Percentiles rank a stretch among this genome's conserved stretches.
phyloP scores from a whole-genome alignment of 2,888 invertebrate species.

The Caenorhabditis sp. region DNA sequence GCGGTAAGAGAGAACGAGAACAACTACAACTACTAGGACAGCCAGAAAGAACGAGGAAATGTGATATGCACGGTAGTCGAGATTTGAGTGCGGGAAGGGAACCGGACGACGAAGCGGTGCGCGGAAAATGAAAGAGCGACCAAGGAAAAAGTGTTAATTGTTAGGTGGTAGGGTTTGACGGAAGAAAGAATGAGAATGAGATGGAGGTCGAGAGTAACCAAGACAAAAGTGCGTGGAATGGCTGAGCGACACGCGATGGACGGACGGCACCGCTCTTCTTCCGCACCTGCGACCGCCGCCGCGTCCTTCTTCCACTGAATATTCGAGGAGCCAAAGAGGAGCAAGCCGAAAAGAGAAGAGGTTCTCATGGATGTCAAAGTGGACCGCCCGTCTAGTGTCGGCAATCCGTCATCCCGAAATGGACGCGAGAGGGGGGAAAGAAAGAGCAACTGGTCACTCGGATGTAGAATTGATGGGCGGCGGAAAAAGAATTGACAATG shows the following conservation, averaged over 20 bases:
- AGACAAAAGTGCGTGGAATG: constrained; percentile 55
- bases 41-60: constrained; percentile 12
- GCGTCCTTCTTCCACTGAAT: constrained; percentile 27
- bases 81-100: constrained; percentile 12
- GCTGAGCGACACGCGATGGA: constrained; percentile 50
- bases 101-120: not conserved
- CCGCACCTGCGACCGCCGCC: constrained; percentile 35
- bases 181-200: too few species aligned
- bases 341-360: constrained; percentile 2
- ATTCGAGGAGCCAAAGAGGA: constrained; percentile 7
- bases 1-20: not conserved
- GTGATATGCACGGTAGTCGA: constrained; percentile 48
- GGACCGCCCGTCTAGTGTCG: constrained; percentile 42
- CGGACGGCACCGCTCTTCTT: constrained; percentile 7
- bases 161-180: constrained; percentile 16
- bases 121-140: constrained; percentile 16
- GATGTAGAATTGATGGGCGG: constrained; percentile 36
- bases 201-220: not conserved
- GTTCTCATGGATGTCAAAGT: constrained; percentile 41
- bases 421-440: constrained; percentile 7
- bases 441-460: constrained; percentile 30
- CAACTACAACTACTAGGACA: constrained; percentile 10
- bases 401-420: constrained; percentile 52
- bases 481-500: constrained; percentile 44
- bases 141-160: constrained; percentile 36